These are phyloP conservation scores for Entomyzon cyanotis DNA, from an alignment of 2,113 vertebrate genomes.

Conservation along the genomic window DNA sequence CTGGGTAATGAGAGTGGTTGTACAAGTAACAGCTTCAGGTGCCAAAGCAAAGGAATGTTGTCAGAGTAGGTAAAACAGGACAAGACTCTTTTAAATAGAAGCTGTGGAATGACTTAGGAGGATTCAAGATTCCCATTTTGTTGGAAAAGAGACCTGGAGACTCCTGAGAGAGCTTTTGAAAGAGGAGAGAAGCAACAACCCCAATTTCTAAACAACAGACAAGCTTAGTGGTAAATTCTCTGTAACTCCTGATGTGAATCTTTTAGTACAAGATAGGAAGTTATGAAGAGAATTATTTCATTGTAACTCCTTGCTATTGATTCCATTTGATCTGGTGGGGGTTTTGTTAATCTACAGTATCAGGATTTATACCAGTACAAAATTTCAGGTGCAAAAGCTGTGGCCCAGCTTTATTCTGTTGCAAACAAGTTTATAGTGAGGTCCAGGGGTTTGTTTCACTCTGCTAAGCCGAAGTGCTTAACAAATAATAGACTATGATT, in stretches of 20 bases:
- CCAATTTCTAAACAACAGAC: background rate
- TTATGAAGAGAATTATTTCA: background rate
- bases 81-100: background rate
- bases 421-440: background rate
- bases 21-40: background rate
- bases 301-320: background rate
- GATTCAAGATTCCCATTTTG: background rate
- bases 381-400: background rate
- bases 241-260: background rate
- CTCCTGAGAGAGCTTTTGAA: background rate
- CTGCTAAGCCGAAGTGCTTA: background rate
- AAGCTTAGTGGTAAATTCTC: background rate
- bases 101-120: background rate
- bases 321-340: background rate
- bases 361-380: background rate
- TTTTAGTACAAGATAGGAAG: background rate
- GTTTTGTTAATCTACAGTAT: background rate
- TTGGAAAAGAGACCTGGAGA: background rate
- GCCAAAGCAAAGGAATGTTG: background rate
- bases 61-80: background rate
- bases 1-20: background rate
- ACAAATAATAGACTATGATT: background rate
- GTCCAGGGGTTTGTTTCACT: background rate
- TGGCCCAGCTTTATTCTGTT: background rate
- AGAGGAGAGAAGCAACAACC: background rate